phyloP scores from a whole-genome alignment of 2,888 invertebrate species.

The Icerya purchasi region DNA sequence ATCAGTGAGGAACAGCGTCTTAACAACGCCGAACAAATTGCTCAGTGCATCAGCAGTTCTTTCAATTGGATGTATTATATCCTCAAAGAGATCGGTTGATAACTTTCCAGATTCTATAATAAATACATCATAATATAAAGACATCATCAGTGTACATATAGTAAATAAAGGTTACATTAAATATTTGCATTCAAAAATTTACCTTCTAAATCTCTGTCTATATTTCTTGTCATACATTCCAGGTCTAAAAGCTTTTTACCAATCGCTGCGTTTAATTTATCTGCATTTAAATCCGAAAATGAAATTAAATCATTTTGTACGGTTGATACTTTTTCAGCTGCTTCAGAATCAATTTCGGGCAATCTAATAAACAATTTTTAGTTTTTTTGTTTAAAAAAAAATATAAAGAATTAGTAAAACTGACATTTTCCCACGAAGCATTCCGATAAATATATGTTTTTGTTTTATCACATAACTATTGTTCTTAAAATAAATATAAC shows the following conservation, averaged over 20 bases:
- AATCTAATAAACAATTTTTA: slow-evolving; percentile 24
- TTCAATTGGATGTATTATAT: slow-evolving; percentile 54
- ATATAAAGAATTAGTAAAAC: too few relatives aligned
- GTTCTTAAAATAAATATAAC: too few relatives aligned
- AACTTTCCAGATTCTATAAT: slow-evolving; percentile 3
- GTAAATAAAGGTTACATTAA: neutral
- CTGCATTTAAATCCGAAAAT: slow-evolving; percentile 56
- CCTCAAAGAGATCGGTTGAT: slow-evolving; percentile 36
- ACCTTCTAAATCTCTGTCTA: slow-evolving; percentile 38
- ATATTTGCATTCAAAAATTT: slow-evolving; percentile 17
- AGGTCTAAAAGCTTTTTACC: slow-evolving; percentile 62
- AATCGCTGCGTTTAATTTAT: slow-evolving; percentile 64
- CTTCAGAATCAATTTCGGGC: slow-evolving; percentile 40
- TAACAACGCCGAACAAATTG: slow-evolving; percentile 68
- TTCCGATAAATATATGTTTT: too few relatives aligned
- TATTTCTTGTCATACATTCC: slow-evolving; percentile 46
- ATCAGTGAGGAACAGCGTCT: slow-evolving; percentile 59
- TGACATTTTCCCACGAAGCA: too few relatives aligned
- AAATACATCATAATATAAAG: too few relatives aligned
- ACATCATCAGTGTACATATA: neutral
- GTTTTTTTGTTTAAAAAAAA: too few relatives aligned
- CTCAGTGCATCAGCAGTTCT: slow-evolving; percentile 47
- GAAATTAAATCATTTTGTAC: slow-evolving; percentile 54
- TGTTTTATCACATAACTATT: too few relatives aligned
- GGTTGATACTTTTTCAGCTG: slow-evolving; percentile 46